phyloP scores from a whole-genome alignment of 2,888 invertebrate species.

The Diloba caeruleocephala region DNA sequence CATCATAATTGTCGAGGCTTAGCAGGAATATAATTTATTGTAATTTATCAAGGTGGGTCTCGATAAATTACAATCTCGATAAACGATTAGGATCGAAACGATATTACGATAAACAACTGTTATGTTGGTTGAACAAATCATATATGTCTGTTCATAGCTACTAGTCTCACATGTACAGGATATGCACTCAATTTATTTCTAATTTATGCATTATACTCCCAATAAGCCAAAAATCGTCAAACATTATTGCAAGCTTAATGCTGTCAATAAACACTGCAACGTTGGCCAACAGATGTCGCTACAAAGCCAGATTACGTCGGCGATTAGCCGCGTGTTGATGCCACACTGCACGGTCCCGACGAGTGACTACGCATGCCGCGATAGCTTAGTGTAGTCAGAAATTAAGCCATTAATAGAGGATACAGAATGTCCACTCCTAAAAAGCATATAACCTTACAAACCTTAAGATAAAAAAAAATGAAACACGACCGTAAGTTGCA shows the following conservation, averaged over 20 bases:
- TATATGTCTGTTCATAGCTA: too few species aligned
- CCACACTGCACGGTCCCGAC: neutral
- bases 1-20: too few species aligned
- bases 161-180: neutral
- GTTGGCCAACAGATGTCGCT: constrained; percentile 1
- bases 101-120: too few species aligned
- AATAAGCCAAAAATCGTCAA: neutral
- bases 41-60: too few species aligned
- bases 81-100: too few species aligned
- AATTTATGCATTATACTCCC: neutral
- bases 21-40: too few species aligned
- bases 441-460: too few species aligned
- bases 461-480: too few species aligned
- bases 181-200: neutral
- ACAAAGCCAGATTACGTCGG: constrained; percentile 12
- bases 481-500: too few species aligned
- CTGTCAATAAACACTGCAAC: neutral
- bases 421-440: too few species aligned
- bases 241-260: neutral
- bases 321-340: constrained; percentile 12
- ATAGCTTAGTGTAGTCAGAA: neutral
- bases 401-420: neutral
- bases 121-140: too few species aligned
- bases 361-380: neutral
- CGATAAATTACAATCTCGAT: too few species aligned